Percentiles rank a stretch among this genome's conserved stretches.
Evolutionary conservation across 30 jellyfish, hydroid and myxozoan genomes (phyloP).

Genomic region (Nemopilema nomurai): DNA sequence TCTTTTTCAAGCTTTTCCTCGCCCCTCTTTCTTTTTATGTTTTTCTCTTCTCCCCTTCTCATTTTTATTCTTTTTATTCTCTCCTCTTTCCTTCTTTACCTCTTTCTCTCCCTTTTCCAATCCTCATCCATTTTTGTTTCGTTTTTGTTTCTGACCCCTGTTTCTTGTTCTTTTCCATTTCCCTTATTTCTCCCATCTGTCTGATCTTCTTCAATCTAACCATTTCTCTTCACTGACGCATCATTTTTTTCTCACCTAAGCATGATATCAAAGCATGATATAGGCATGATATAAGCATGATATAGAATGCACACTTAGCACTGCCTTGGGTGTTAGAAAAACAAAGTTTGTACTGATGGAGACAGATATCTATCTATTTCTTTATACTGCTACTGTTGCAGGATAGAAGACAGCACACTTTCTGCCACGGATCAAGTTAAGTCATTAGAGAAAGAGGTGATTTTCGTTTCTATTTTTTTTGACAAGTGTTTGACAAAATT

Average conservation of each 20-base stretch:
- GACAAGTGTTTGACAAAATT: not conserved
- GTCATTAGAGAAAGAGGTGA: constrained; percentile 89
- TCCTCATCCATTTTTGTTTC: not conserved
- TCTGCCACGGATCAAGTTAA: constrained; percentile 85
- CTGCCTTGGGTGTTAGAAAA: no score
- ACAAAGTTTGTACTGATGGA: no score
- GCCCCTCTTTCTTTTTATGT: not conserved
- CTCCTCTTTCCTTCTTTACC: not conserved
- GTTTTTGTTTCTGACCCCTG: not conserved
- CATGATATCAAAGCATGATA: no score
- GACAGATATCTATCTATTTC: not conserved
- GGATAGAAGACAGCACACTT: constrained; percentile 87
- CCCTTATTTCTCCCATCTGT: not conserved
- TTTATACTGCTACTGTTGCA: not conserved
- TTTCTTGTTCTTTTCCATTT: not conserved
- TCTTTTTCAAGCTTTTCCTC: not conserved
- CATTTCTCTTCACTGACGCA: no score
- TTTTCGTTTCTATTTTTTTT: not conserved
- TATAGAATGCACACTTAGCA: no score
- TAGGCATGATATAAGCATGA: no score
- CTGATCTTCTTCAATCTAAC: not conserved
- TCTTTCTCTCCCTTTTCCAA: not conserved
- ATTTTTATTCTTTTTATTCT: not conserved
- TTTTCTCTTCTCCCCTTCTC: not conserved
- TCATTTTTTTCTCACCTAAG: no score